These are phyloP conservation scores for Tragelaphus buxtoni DNA, from an alignment of 2,113 vertebrate species.

Conservation along the genomic window DNA sequence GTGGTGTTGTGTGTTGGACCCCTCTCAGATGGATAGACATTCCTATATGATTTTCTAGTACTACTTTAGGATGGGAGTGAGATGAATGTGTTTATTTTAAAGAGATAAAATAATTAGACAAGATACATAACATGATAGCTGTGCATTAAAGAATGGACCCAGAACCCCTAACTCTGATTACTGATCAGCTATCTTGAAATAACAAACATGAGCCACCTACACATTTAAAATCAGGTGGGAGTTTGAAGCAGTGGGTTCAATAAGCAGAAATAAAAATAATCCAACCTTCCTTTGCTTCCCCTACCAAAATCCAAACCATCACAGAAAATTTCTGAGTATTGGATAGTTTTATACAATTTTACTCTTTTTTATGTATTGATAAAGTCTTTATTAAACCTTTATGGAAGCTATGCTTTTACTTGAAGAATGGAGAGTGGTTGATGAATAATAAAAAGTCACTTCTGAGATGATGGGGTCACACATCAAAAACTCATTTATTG, in stretches of 20 bases:
- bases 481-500: not conserved
- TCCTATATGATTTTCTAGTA: not conserved
- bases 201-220: not conserved
- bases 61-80: not conserved
- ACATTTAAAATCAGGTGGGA: not conserved
- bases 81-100: not conserved
- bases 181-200: not conserved
- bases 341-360: not conserved
- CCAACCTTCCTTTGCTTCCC: not conserved
- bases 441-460: not conserved
- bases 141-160: not conserved
- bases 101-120: not conserved
- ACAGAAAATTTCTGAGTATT: not conserved
- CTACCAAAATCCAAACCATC: not conserved
- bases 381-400: conserved; percentile 2
- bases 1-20: not conserved
- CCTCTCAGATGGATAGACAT: not conserved
- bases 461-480: not conserved
- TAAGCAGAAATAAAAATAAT: not conserved
- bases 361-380: not conserved
- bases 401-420: not conserved
- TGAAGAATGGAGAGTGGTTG: not conserved
- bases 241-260: not conserved
- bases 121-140: not conserved
- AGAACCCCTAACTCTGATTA: not conserved